A percentile compares a stretch with the other conserved stretches of the same genome.
Evolutionary conservation across 2,797 vertebrate genomes (phyloP).

Genomic region (Semaprochilodus insignis): DNA sequence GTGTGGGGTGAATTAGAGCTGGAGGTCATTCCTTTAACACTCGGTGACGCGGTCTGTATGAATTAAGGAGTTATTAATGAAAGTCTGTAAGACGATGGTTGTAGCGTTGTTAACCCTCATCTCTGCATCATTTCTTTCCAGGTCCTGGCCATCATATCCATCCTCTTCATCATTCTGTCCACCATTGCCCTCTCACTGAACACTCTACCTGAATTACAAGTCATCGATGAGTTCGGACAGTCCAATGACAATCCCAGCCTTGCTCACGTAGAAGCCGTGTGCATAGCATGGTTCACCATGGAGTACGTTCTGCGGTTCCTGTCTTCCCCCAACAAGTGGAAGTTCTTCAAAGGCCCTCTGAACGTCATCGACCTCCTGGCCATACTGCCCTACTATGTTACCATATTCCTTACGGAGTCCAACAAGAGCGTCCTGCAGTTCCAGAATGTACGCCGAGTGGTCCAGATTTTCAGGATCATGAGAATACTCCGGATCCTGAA

Average conservation of each 20-base stretch:
- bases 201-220: constrained; percentile 96
- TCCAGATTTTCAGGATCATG: constrained; percentile 99
- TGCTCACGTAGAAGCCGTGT: constrained; percentile 96
- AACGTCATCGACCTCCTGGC: constrained; percentile 97
- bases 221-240: constrained; percentile 93
- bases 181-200: constrained; percentile 98
- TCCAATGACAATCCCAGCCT: constrained; percentile 94
- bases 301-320: constrained; percentile 96
- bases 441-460: constrained; percentile 96
- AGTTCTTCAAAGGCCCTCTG: constrained; percentile 96
- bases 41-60: background rate
- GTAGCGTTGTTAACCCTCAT: background rate
- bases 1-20: no score
- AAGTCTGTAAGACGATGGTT: background rate
- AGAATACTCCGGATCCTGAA: constrained; percentile 97
- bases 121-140: constrained; percentile 70
- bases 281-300: constrained; percentile 99
- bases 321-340: constrained; percentile 96
- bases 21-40: no score
- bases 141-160: constrained; percentile 96
- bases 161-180: constrained; percentile 96
- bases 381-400: constrained; percentile 96
- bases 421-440: constrained; percentile 98
- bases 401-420: constrained; percentile 97
- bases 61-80: background rate